Conservation (phyloP, 2,113 vertebrate species). For the Turnix velox region DNA sequence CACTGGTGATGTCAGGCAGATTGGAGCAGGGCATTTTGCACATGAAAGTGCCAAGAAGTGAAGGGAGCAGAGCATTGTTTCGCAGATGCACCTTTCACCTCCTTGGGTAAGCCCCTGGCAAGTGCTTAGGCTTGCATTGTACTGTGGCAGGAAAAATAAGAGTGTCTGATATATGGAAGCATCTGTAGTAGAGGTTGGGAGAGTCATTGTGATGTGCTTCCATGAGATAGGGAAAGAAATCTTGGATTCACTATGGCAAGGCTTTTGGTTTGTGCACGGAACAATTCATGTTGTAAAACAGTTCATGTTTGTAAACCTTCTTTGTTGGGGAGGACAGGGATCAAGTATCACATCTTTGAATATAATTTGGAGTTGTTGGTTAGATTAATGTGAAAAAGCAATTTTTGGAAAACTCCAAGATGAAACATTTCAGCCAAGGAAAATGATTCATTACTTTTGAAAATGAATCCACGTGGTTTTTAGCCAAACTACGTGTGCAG, state of each 20-base stretch:
- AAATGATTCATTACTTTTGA: not conserved
- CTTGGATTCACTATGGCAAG: fast-evolving
- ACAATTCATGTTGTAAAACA: not conserved
- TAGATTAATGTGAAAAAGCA: not conserved
- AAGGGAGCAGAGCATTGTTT: not conserved
- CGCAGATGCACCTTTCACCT: fast-evolving
- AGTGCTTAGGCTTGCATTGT: fast-evolving
- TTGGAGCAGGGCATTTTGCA: not conserved
- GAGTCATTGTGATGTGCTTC: not conserved
- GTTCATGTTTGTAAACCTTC: not conserved
- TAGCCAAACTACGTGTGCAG: not conserved
- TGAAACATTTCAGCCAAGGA: not conserved
- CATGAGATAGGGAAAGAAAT: fast-evolving
- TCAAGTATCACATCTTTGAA: not conserved
- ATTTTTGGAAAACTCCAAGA: not conserved
- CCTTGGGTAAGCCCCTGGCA: not conserved
- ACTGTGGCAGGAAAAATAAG: not conserved
- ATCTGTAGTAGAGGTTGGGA: not conserved
- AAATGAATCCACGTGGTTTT: not conserved
- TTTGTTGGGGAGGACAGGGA: not conserved
- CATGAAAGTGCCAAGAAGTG: fast-evolving
- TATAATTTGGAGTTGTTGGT: not conserved
- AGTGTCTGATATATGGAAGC: not conserved
- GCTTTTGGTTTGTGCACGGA: not conserved
- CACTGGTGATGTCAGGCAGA: not conserved